A percentile compares a stretch with the other conserved stretches of the same genome.
Evolutionary conservation across 2,797 vertebrate genomes (phyloP).

Genomic region (Buceros bicornis): DNA sequence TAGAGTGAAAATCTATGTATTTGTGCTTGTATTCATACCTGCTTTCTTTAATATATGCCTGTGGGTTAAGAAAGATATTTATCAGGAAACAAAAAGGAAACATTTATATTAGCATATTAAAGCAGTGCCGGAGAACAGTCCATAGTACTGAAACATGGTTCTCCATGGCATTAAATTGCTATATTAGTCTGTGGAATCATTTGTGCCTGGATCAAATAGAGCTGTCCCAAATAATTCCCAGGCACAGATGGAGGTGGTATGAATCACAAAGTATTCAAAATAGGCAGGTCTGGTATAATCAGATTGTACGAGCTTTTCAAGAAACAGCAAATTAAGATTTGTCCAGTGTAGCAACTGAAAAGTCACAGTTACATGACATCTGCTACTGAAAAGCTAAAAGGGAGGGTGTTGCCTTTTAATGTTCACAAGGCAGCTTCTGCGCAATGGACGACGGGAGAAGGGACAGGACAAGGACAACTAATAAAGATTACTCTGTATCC

Average conservation of each 20-base stretch:
- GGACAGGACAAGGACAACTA: not conserved
- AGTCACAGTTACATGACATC: not conserved
- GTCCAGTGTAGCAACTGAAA: not conserved
- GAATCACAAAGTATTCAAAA: slow-evolving; percentile 11
- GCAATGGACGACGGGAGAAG: not conserved
- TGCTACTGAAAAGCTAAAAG: not conserved
- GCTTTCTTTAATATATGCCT: not conserved
- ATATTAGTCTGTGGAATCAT: not conserved
- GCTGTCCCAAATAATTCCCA: slow-evolving; percentile 18
- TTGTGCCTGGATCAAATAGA: not conserved
- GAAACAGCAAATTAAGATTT: not conserved
- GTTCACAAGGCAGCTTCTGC: not conserved
- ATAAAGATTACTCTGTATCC: not conserved
- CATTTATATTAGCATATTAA: not conserved
- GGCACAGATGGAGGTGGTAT: not conserved
- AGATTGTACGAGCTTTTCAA: slow-evolving; percentile 10
- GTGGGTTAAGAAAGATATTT: not conserved
- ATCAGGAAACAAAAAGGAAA: not conserved
- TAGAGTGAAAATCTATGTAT: not conserved
- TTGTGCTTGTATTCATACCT: not conserved
- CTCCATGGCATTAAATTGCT: not conserved
- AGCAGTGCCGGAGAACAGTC: not conserved
- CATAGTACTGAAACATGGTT: not conserved
- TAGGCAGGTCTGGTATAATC: not conserved
- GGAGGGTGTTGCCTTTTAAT: not conserved